Base-by-base conservation (phyloP, 2,113 vertebrate genomes). In the Chionodraco myersi region DNA sequence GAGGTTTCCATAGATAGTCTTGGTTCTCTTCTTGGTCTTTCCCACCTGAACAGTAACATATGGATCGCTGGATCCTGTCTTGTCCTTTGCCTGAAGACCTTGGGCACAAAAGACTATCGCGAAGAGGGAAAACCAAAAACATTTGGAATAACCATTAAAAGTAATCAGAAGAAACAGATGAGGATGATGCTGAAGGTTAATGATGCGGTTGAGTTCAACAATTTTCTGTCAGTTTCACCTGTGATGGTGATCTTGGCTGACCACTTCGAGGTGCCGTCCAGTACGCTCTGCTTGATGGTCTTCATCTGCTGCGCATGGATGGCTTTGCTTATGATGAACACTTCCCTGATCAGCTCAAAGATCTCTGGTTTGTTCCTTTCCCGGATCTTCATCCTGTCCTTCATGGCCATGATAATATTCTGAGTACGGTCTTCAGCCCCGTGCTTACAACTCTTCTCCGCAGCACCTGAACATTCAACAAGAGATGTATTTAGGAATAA, bases 321-420 rank as follows among this genome's bases (percentile, higher is more conserved):
- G 70, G 95, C 88, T 89, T 98, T 99, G 90, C 91, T 94, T 75
- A 99, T 95, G 69, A 89, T 86, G 62, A 97, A 99, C 68, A 99
- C 97, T 61, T 99, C 98, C 79, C 96, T 93, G 85, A 99, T 99
- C 62, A 99, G 93, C 58, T 99, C 98, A 61, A 99, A 99, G 77
- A 99, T 97, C 93, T 99, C 98, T 0, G 98, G 98, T 47, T 99
- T 99, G 94, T 99, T 99, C 73, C 98, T 94, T 81, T 99, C 98
- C 18, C 98, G 93, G 84, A 99, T 99, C 89, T 99, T 99, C 98
- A 99, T 99, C 63, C 98, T 96, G 92, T 99, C 98, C 89, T 99
- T 99, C 98, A 99, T 98, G 69, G 98, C 98, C 98, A 99, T 99
- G 89, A 99, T 99, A 79, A 99, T 98, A 88, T 99, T 99, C 89